Evolutionary conservation across 2,888 invertebrate species (phyloP), one percentile per base, ranked within the genome.

Genomic region (Latrodectus elegans): DNA sequence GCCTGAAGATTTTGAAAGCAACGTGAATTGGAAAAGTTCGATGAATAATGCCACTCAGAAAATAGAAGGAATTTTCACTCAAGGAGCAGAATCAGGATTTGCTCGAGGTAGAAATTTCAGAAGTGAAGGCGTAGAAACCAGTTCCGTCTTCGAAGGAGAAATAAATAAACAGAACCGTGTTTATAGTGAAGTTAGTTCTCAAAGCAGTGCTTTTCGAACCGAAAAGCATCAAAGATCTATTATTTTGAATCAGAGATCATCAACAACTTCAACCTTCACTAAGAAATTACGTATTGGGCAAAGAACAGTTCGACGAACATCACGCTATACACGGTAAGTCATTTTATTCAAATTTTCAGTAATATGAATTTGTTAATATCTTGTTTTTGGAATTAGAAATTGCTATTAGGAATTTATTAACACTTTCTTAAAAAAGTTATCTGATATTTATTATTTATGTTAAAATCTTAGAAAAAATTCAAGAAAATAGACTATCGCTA

Each of bases 261-360:
- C 84, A 14, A 65, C 68, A 8, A 55, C 67, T 8, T 70, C 78
- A 10, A 86, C 86, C 0, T 70, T 76, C n/a, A 86, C 86, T 51
- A 76, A 75, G 49, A 81, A 53, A 22, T 11, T 86, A 9, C 51
- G 67, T 38, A 81, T 86, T 26, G 86, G 86, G 15, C 81, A 78
- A 26, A 78, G 86, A n/a, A 86, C 86, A 11, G 67, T 86, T 12
- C 14, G 76, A 12, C 80, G 64, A 11, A 86, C 86, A 11, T 86
- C 86, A 12, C 68, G 86, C 6, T 86, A 74, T 65, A 86, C 81
- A 6, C 80, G 86, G 86, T 86, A 72, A 79, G 85, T 79, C 52
- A 55, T 22, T 51, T 67, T 70, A 6, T 53, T 70, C 10, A 15
- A 15, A 22, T 71, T 4, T 26, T 17, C 60, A 60, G 60, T 60